A percentile compares a stretch with the other conserved stretches of the same genome.
These are phyloP conservation scores for Toxotes jaculatrix DNA, from an alignment of 2,113 vertebrate genomes.

Conservation along the genomic window DNA sequence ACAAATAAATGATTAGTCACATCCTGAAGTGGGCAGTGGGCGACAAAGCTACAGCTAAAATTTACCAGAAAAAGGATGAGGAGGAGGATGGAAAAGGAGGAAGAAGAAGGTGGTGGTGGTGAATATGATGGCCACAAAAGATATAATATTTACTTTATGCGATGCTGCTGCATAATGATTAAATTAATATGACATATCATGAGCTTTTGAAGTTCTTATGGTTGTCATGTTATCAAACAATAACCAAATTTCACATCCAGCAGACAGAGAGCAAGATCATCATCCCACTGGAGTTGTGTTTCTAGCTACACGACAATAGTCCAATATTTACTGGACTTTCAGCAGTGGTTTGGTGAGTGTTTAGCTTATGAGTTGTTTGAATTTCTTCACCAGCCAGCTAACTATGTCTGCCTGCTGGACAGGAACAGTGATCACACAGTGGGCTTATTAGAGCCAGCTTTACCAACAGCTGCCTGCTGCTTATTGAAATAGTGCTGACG, in stretches of 20 bases:
- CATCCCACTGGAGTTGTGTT: no score
- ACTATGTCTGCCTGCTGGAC: background rate
- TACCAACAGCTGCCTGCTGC: background rate
- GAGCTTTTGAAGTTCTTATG: no score
- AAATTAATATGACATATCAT: background rate
- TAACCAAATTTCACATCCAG: no score
- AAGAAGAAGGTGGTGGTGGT: background rate
- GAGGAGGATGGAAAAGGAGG: conserved; percentile 24
- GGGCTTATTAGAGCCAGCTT: background rate
- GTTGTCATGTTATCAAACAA: no score
- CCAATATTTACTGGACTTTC: background rate
- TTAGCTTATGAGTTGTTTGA: no score
- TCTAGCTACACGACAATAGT: no score
- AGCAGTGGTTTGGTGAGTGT: background rate
- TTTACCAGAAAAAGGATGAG: conserved; percentile 26
- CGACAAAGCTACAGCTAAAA: conserved; percentile 36
- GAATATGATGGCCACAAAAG: conserved; percentile 3
- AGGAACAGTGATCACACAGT: background rate
- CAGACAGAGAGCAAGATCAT: no score
- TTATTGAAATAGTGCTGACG: background rate
- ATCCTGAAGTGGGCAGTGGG: conserved; percentile 42
- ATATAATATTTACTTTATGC: background rate
- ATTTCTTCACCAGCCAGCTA: no score
- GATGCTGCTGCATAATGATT: background rate
- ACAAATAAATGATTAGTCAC: conserved; percentile 28